Base-by-base conservation (phyloP, 1,140 invertebrate species). In the Campoletis sonorensis region DNA sequence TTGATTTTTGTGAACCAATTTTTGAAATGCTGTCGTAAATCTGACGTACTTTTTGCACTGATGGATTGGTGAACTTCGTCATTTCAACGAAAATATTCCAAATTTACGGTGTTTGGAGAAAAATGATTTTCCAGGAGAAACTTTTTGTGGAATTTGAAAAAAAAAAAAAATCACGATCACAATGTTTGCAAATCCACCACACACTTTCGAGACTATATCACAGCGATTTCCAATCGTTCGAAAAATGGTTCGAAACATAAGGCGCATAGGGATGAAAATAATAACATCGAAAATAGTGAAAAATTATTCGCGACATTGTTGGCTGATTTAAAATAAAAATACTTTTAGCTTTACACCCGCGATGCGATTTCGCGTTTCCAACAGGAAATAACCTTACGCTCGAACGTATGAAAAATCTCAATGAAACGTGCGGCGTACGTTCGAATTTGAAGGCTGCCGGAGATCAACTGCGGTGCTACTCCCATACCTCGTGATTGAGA, bases 41-140 rank as follows among this genome's bases (percentile, higher is more conserved):
- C 61, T 82, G 78, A 61, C 82, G 86, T 27, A 83, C 67, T 37
- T 82, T 79, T 54, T 84, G 81, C 5, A 85, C 81, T n/a, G 84
- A 79, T 3, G 75, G 83, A n/a, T 79, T 78, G 0, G 23, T 49
- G 18, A 85, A 84, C 67, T 82, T 85, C 5, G 67, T 70, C 80
- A 81, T 87, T 54, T 54, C 81, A 26, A 49, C 23, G 37, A 5
- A 33, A 1, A 70, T 33, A 27, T 71, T 40, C 15, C n/a, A 4
- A 1, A 40, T 58, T 2, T 23, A 4, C 4, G 54, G 54, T 4
- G 18, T 37, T 33, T 18, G n/a, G 10, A 40, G 40, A 71, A 33
- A 30, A 33, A 33, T 30, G 15, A 15, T 54, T n/a, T 71, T 37
- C 30, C 1, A 8, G 18, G 2, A 27, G 18, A 16, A 1, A 33